phyloP scores from a whole-genome alignment of 1,140 invertebrate species.

The Zaprionus gabonicus region DNA sequence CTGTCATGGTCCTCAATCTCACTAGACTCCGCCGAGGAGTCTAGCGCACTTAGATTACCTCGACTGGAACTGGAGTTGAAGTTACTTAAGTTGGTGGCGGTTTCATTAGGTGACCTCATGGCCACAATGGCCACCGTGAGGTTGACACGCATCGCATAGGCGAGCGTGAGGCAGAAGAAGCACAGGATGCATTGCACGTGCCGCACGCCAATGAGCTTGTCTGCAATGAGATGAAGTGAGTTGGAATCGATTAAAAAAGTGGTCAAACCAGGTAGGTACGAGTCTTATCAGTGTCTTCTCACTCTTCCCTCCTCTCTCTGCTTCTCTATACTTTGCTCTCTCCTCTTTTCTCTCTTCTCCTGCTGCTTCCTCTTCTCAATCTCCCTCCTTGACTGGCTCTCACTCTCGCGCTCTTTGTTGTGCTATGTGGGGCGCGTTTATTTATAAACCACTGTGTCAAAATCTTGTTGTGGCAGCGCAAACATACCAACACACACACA shows the following conservation, averaged over 20 bases:
- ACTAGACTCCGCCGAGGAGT: neutral
- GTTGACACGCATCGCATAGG: slow-evolving; percentile 88
- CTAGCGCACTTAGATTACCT: neutral
- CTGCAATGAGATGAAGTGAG: slow-evolving; percentile 45
- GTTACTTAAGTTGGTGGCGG: slow-evolving; percentile 43
- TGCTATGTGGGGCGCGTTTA: slow-evolving; percentile 77
- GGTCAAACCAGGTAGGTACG: neutral
- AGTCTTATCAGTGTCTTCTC: neutral
- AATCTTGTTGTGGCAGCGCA: slow-evolving; percentile 67
- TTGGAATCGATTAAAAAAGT: neutral
- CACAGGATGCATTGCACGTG: slow-evolving; percentile 89
- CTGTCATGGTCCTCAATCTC: neutral
- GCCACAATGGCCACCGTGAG: slow-evolving; percentile 88
- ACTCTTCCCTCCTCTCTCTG: neutral
- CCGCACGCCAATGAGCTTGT: slow-evolving; percentile 86
- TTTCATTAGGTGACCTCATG: slow-evolving; percentile 46
- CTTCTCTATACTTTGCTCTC: neutral
- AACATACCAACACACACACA: slow-evolving; percentile 37
- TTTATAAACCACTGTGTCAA: slow-evolving; percentile 82
- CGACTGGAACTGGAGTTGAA: neutral
- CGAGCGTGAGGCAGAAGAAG: slow-evolving; percentile 87
- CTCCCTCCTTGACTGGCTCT: slow-evolving; percentile 6
- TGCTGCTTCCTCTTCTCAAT: neutral
- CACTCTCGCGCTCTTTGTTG: neutral
- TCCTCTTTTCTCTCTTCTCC: neutral